Base-by-base conservation (phyloP, 2,888 invertebrate species). In the Hymenopus coronatus region DNA sequence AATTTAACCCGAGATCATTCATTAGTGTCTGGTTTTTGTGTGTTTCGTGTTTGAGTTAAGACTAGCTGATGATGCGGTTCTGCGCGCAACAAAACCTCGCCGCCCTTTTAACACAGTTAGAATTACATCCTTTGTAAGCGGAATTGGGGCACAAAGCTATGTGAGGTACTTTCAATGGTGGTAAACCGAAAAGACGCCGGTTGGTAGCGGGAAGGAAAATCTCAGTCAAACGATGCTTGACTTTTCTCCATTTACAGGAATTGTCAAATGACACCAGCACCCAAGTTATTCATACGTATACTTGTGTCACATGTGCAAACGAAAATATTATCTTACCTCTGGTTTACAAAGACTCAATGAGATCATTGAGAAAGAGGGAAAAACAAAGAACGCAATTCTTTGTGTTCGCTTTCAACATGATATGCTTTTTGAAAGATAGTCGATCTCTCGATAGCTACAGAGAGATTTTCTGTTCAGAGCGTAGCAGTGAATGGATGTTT, bases 1-100 rank as follows among this genome's bases (percentile, higher is more conserved):
- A 87, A 87, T 87, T 87, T 82, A 87, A 87, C 33, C 40, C 33
- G 87, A 87, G 87, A 87, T 87, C 87, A 82, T 87, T 87, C 87
- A 87, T 87, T 87, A 87, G 87, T 30, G n/a, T 27, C 82, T 87
- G 87, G 87, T 87, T 87, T 87, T 87, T 87, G 87, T 87, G 87
- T 87, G 87, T 28, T 40, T 33, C 87, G 82, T 87, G 27, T 25
- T 82, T 82, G 82, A 82, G 40, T 87, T 87, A 87, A 87, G 87
- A 87, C 87, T 28, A 82, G 27, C 28, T 28, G 82, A 70, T 82
- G 33, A 40, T 28, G 82, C 20, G 40, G 86, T 81, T 15, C 28
- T 25, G 25, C 28, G 82, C 20, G 54, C 20, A 70, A 70, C 87
- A 87, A 87, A 87, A 87, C 87, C 82, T 20, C 82, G 8, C 28